phyloP scores from a whole-genome alignment of 1,140 invertebrate species.

The Limonius californicus region DNA sequence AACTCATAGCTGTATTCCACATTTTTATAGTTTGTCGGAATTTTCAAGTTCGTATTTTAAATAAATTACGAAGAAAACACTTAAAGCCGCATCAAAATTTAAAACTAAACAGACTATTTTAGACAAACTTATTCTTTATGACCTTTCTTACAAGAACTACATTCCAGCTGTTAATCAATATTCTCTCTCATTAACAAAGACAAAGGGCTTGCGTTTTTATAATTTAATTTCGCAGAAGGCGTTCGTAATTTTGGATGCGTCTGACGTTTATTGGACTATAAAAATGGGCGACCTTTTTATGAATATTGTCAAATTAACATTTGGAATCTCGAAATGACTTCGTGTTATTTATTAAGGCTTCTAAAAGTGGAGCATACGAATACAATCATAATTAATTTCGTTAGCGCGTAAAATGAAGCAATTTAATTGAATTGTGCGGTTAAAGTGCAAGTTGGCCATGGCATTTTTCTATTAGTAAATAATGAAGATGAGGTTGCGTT shows the following conservation, averaged over 20 bases:
- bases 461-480: neutral
- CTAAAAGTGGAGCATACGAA: too few species aligned
- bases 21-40: too few species aligned
- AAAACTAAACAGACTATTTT: neutral
- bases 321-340: conserved; percentile 1
- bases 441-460: neutral
- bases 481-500: too few species aligned
- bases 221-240: conserved; percentile 14
- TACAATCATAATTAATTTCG: too few species aligned
- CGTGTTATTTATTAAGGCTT: too few species aligned
- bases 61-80: neutral
- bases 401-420: too few species aligned
- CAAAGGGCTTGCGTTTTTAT: conserved; percentile 7
- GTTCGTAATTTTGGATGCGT: conserved; percentile 6
- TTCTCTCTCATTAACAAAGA: conserved; percentile 9
- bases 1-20: too few species aligned
- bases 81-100: neutral
- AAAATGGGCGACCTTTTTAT: conserved; percentile 7
- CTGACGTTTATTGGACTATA: conserved; percentile 9
- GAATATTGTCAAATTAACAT: conserved; percentile 13
- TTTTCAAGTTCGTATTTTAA: too few species aligned
- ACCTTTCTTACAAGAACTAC: neutral
- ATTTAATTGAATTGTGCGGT: too few species aligned
- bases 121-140: neutral
- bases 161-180: conserved; percentile 12